Evolutionary conservation across 2,113 vertebrate species (phyloP).

Genomic region (Amazona vittata): DNA sequence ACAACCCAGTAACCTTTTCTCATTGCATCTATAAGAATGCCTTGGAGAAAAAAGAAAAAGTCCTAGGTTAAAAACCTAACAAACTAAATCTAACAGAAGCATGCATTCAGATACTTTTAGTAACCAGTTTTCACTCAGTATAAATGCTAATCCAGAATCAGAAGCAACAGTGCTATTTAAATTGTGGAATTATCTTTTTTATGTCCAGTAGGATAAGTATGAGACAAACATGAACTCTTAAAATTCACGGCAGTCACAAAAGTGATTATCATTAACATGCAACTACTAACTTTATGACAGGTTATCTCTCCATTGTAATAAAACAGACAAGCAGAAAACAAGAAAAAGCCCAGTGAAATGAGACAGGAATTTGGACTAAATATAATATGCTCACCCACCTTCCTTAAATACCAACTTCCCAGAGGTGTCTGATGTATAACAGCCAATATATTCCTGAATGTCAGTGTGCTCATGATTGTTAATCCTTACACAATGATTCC

Average conservation of each 20-base stretch:
- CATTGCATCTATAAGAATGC: constrained; percentile 95
- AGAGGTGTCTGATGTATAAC: constrained; percentile 88
- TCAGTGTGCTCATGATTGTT: constrained; percentile 99
- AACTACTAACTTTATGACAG: not conserved
- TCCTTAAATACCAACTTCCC: constrained; percentile 94
- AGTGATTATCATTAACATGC: not conserved
- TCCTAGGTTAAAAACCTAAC: not conserved
- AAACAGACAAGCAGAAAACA: not conserved
- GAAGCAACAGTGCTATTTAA: not conserved
- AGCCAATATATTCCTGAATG: constrained; percentile 97
- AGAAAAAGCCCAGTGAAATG: not conserved
- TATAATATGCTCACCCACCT: constrained; percentile 70
- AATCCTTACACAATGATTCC: constrained; percentile 95
- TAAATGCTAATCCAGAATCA: not conserved
- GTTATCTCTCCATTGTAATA: not conserved
- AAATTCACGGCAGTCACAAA: not conserved
- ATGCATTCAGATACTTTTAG: not conserved
- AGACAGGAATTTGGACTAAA: not conserved
- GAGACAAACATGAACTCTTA: not conserved
- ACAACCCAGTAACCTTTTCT: constrained; percentile 97
- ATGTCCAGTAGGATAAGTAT: not conserved
- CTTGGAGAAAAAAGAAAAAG: constrained; percentile 64
- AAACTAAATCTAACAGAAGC: not conserved
- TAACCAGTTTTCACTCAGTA: not conserved
- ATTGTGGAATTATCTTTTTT: not conserved